A percentile compares a stretch with the other conserved stretches of the same genome.
Conservation (phyloP, 2,888 invertebrate genomes). For the Epinotia demarniana region DNA sequence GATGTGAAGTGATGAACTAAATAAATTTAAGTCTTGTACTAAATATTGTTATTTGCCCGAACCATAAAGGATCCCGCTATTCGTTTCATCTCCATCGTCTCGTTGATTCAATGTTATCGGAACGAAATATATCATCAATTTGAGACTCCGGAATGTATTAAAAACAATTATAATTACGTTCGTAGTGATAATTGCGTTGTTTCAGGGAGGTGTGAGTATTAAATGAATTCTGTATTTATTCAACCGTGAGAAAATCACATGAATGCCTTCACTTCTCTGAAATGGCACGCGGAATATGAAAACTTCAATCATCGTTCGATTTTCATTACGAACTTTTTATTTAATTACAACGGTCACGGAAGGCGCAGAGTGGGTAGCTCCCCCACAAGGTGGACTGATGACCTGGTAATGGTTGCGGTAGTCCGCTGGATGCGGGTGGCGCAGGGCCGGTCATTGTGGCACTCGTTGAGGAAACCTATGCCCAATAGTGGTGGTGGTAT, state of each 20-base stretch:
- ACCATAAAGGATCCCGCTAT: neutral
- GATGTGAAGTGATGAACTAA: neutral
- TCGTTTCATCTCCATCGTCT: neutral
- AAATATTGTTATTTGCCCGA: neutral
- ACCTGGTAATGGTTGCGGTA: too few relatives aligned
- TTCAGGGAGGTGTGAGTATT: neutral
- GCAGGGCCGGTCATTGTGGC: too few relatives aligned
- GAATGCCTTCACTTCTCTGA: neutral
- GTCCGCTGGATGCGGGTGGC: too few relatives aligned
- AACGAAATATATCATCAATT: slow-evolving; percentile 9
- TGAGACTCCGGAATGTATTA: slow-evolving; percentile 15
- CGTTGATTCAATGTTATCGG: neutral
- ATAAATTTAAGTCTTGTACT: neutral
- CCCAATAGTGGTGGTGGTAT: too few relatives aligned
- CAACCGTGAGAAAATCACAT: neutral
- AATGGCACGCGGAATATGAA: neutral
- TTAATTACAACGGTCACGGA: neutral
- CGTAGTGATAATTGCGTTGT: neutral
- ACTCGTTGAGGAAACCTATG: too few relatives aligned
- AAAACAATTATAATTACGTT: neutral
- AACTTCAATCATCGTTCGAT: neutral
- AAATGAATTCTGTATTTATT: neutral
- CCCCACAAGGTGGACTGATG: too few relatives aligned
- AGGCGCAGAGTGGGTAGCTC: too few relatives aligned
- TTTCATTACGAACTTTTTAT: neutral